These are phyloP conservation scores for Gonioctena quinquepunctata DNA, from an alignment of 1,140 invertebrate genomes.

Conservation along the genomic window DNA sequence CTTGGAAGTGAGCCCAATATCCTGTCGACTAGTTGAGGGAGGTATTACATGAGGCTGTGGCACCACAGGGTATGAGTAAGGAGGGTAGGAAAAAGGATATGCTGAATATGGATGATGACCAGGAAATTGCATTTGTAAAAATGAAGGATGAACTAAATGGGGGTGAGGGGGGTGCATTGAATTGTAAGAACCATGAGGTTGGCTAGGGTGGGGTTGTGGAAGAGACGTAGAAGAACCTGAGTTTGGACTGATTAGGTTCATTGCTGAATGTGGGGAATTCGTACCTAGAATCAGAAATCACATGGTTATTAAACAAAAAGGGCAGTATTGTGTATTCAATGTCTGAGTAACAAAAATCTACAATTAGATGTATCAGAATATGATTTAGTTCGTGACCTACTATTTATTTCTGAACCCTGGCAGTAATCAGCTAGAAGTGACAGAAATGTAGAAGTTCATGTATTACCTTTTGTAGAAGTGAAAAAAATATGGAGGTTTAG, in stretches of 20 bases:
- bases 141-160: slow-evolving; percentile 68
- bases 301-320: too few species aligned
- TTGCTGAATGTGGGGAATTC: slow-evolving; percentile 61
- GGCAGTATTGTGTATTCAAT: too few species aligned
- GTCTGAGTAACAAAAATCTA: too few species aligned
- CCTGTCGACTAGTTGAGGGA: slow-evolving; percentile 61
- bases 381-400: too few species aligned
- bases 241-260: slow-evolving; percentile 65
- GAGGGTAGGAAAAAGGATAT: slow-evolving; percentile 61
- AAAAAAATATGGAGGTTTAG: too few species aligned
- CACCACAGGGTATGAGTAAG: slow-evolving; percentile 70
- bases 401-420: too few species aligned
- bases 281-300: slow-evolving; percentile 34
- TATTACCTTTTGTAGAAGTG: too few species aligned
- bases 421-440: too few species aligned
- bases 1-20: slow-evolving; percentile 48
- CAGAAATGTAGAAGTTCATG: too few species aligned
- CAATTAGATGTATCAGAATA: too few species aligned
- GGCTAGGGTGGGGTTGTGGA: slow-evolving; percentile 69
- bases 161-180: slow-evolving; percentile 66
- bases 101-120: slow-evolving; percentile 52
- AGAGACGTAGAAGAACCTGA: slow-evolving; percentile 64
- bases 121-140: slow-evolving; percentile 27
- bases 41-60: slow-evolving; percentile 74
- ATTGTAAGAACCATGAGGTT: slow-evolving; percentile 59